Conservation (phyloP, 30 jellyfish, hydroid and myxozoan genomes). For the Pelagia noctiluca region DNA sequence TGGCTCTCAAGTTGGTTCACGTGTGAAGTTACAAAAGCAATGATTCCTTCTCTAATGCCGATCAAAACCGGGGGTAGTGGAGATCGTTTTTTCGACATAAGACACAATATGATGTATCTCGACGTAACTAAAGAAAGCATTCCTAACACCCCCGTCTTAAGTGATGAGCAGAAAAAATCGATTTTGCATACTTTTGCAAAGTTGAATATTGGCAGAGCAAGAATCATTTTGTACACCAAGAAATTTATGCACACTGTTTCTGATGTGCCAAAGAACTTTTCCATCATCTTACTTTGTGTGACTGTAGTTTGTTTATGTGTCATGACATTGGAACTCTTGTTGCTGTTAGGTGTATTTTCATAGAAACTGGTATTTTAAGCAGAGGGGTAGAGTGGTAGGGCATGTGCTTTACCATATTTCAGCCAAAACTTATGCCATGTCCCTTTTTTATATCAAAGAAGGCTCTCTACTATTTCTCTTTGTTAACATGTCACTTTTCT, state of each 20-base stretch:
- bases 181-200: conserved; percentile 35
- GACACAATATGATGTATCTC: conserved; percentile 74
- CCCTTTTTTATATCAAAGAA: too few species aligned
- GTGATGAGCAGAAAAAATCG: conserved; percentile 26
- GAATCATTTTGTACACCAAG: conserved; percentile 78
- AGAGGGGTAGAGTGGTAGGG: too few species aligned
- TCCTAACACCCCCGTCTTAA: conserved; percentile 67
- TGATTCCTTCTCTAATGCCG: conserved; percentile 53
- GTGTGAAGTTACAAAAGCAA: conserved; percentile 43
- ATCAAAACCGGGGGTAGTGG: conserved; percentile 68
- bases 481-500: too few species aligned
- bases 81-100: conserved; percentile 77
- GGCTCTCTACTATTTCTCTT: too few species aligned
- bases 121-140: conserved; percentile 82
- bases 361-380: too few species aligned
- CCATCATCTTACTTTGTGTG: conserved; percentile 44
- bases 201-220: conserved; percentile 73
- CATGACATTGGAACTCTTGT: conserved; percentile 43
- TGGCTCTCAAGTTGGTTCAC: conserved; percentile 88
- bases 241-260: conserved; percentile 57
- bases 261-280: conserved; percentile 63
- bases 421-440: too few species aligned
- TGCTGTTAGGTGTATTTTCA: background rate
- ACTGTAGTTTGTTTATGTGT: conserved; percentile 59
- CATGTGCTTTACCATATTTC: too few species aligned